phyloP scores from a whole-genome alignment of 2,797 vertebrate genomes.

The Acipenser transmontanus region DNA sequence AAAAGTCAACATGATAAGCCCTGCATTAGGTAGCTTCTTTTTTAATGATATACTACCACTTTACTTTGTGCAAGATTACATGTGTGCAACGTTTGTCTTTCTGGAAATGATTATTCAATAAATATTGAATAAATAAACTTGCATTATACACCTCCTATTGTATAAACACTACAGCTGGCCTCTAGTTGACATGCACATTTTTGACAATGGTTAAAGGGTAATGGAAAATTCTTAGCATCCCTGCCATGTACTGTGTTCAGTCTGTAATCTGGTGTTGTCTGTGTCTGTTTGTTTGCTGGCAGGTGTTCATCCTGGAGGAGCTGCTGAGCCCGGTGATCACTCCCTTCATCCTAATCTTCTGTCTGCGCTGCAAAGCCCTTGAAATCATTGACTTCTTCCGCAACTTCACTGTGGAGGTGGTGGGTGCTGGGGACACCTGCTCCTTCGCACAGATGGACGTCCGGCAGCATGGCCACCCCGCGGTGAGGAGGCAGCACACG shows the following conservation, averaged over 20 bases:
- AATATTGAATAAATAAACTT: too few relatives aligned
- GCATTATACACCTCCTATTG: too few relatives aligned
- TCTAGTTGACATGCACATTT: not conserved
- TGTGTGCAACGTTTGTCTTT: too few relatives aligned
- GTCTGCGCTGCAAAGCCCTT: constrained; percentile 84
- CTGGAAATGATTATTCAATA: too few relatives aligned
- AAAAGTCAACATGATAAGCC: too few relatives aligned
- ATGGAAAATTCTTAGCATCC: not conserved
- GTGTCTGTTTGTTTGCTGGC: not conserved
- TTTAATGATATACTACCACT: too few relatives aligned
- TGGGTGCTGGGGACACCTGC: constrained; percentile 91
- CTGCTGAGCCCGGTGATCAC: constrained; percentile 91
- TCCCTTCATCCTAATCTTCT: constrained; percentile 90
- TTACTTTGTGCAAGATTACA: too few relatives aligned
- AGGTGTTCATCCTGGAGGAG: constrained; percentile 96
- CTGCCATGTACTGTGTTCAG: not conserved
- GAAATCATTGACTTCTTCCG: constrained; percentile 98
- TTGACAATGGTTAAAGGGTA: constrained; percentile 6
- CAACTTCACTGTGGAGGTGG: constrained; percentile 93
- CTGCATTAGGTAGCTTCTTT: too few relatives aligned
- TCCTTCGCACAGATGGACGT: constrained; percentile 99
- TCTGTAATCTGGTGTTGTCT: too few relatives aligned
- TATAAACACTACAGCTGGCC: too few relatives aligned
- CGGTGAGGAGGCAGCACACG: constrained; percentile 49
- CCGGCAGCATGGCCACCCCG: constrained; percentile 90